Evolutionary conservation across 2,113 vertebrate genomes (phyloP).

Genomic region (Scomber japonicus): DNA sequence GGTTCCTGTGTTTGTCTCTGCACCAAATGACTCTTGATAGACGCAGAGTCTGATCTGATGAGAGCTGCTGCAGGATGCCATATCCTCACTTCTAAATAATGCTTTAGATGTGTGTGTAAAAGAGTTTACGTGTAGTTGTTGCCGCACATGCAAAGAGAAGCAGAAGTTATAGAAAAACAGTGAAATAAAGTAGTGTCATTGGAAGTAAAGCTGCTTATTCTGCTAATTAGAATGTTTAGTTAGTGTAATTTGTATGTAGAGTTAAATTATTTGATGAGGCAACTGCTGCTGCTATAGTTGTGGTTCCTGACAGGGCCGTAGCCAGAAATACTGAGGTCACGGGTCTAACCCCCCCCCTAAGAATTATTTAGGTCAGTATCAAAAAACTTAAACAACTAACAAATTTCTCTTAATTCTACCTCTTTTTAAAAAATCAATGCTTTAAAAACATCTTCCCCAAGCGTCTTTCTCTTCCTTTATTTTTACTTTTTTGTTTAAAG

Average conservation of each 20-base stretch:
- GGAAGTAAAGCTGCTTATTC: too few relatives aligned
- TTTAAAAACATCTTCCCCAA: too few relatives aligned
- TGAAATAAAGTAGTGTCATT: background rate
- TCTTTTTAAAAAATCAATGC: too few relatives aligned
- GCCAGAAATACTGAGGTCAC: background rate
- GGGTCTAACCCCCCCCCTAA: background rate
- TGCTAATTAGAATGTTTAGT: too few relatives aligned
- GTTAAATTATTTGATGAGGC: background rate
- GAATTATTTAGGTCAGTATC: too few relatives aligned
- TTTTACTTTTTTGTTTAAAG: too few relatives aligned
- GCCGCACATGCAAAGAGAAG: background rate
- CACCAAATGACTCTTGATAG: conserved; percentile 51
- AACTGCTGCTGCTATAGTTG: background rate
- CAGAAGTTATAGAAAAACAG: too few relatives aligned
- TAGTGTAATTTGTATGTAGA: background rate
- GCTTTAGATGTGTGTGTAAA: background rate
- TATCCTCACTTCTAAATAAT: conserved; percentile 10
- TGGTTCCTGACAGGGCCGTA: background rate
- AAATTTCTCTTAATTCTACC: too few relatives aligned
- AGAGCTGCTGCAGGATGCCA: background rate
- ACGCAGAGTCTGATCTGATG: conserved; percentile 63
- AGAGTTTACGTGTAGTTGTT: background rate
- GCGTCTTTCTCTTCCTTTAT: too few relatives aligned
- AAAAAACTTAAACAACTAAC: background rate
- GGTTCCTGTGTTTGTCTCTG: conserved; percentile 73